Conservation (phyloP, 1,140 invertebrate species). For the Temnothorax longispinosus region DNA sequence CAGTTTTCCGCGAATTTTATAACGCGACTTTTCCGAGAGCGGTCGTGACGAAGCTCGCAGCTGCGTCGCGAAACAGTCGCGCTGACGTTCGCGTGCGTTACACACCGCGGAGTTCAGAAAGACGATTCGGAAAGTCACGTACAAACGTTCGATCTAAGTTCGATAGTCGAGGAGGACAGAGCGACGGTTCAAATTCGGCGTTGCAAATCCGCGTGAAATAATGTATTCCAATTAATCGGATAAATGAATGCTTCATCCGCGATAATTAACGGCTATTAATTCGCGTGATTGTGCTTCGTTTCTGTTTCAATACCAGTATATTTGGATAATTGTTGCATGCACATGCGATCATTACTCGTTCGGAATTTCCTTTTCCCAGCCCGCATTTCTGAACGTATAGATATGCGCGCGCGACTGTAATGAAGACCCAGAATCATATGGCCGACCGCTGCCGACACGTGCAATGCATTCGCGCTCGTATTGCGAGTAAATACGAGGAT, state of each 20-base stretch:
- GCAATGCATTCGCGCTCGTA: neutral
- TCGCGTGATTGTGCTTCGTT: no score
- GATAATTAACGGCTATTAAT: neutral
- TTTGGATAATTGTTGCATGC: neutral
- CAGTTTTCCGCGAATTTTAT: neutral
- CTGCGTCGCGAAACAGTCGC: neutral
- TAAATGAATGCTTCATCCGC: neutral
- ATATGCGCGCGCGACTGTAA: neutral
- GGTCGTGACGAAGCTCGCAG: neutral
- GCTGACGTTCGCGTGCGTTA: no score
- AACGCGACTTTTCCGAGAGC: constrained; percentile 1
- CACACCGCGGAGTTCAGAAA: neutral
- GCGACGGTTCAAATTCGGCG: neutral
- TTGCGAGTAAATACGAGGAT: constrained; percentile 14
- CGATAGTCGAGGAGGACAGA: neutral
- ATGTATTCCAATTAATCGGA: neutral
- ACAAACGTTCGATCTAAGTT: neutral
- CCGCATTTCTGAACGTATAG: neutral
- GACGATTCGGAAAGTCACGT: neutral
- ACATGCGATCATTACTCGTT: neutral
- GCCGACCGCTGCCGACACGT: neutral
- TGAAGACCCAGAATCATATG: neutral
- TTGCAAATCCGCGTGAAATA: neutral
- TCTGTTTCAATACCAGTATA: neutral
- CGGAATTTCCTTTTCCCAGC: neutral